phyloP scores from a whole-genome alignment of 2,888 invertebrate species.

The Spilarctia lutea region DNA sequence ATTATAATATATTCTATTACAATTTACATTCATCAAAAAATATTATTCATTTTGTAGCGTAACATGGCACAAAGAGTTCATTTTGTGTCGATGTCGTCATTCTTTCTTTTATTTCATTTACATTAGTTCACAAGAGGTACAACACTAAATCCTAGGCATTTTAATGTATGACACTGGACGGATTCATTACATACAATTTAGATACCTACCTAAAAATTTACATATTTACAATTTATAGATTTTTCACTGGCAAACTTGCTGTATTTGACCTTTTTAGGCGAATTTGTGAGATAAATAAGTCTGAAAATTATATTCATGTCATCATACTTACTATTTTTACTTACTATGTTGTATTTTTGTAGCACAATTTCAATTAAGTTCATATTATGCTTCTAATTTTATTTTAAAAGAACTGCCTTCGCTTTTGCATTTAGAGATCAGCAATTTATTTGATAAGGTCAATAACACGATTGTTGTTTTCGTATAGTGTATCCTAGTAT shows the following conservation, averaged over 20 bases:
- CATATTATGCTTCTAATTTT: conserved; percentile 2
- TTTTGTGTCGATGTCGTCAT: conserved; percentile 69
- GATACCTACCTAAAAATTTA: conserved; percentile 55
- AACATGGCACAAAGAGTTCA: conserved; percentile 83
- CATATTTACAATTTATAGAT: conserved; percentile 75
- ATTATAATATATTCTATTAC: neutral
- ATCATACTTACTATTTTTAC: neutral
- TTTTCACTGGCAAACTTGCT: conserved; percentile 17
- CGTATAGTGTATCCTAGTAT: conserved; percentile 23
- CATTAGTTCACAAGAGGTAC: conserved; percentile 40
- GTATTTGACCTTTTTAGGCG: neutral
- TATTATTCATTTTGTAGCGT: conserved; percentile 33
- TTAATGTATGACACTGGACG: conserved; percentile 81
- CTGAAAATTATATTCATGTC: neutral
- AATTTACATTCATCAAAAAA: conserved; percentile 8
- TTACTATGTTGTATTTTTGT: neutral
- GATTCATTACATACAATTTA: conserved; percentile 60
- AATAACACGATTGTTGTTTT: conserved; percentile 36
- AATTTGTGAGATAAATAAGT: neutral
- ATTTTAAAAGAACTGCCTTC: conserved; percentile 4
- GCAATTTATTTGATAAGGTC: conserved; percentile 36
- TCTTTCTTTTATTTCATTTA: conserved; percentile 17
- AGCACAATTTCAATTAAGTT: neutral
- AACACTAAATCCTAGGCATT: conserved; percentile 48
- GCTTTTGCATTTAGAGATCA: conserved; percentile 45